Evolutionary conservation across 2,797 vertebrate species (phyloP).

Genomic region (Cottoperca gobio): DNA sequence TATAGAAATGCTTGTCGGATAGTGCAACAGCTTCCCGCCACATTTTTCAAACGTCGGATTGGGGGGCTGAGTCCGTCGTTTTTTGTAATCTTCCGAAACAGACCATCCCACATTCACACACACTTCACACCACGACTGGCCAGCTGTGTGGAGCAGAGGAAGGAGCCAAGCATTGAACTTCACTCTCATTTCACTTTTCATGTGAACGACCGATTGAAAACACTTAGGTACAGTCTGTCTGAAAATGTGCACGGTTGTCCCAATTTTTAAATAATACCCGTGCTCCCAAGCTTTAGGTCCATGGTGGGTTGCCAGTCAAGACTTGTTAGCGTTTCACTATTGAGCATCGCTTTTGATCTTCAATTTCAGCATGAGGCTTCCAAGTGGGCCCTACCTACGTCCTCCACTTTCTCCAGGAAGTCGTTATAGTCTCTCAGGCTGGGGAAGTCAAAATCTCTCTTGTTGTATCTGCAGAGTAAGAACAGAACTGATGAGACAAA

Average conservation of each 20-base stretch:
- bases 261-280: background rate
- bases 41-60: background rate
- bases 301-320: conserved; percentile 34
- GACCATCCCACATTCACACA: background rate
- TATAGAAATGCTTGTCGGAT: background rate
- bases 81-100: background rate
- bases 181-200: background rate
- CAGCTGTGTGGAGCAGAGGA: background rate
- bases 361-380: conserved; percentile 18
- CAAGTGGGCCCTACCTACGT: conserved; percentile 86
- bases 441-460: conserved; percentile 94
- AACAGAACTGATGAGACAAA: conserved; percentile 56
- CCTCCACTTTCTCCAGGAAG: conserved; percentile 96
- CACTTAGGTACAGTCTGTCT: background rate
- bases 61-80: background rate
- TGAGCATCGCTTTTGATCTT: conserved; percentile 14
- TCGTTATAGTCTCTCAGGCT: conserved; percentile 94
- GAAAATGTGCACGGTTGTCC: background rate
- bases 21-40: background rate
- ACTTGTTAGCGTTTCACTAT: conserved; percentile 31
- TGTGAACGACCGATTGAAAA: background rate
- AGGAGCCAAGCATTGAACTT: background rate
- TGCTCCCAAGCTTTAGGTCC: conserved; percentile 3
- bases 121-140: background rate
- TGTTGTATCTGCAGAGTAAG: conserved; percentile 92